phyloP scores from a whole-genome alignment of 2,797 vertebrate genomes.

The Buceros bicornis region DNA sequence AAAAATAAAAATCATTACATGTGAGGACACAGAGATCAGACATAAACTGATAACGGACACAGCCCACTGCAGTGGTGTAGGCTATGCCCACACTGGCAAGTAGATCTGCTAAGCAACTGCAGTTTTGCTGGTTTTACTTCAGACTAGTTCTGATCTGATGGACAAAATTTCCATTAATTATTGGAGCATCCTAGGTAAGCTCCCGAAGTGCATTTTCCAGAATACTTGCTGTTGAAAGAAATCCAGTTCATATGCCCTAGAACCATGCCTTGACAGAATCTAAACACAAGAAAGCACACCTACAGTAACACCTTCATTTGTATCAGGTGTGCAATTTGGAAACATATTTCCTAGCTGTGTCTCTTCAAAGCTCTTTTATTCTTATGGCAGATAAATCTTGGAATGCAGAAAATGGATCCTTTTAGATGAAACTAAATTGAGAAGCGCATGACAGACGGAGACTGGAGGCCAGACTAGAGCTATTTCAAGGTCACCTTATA shows the following conservation, averaged over 20 bases:
- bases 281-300: neutral
- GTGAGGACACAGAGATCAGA: neutral
- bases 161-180: neutral
- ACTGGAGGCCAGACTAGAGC: neutral
- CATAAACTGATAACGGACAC: neutral
- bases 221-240: neutral
- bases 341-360: neutral
- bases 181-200: neutral
- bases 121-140: neutral
- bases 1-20: neutral
- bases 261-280: accelerated
- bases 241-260: neutral
- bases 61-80: neutral
- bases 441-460: neutral
- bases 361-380: neutral
- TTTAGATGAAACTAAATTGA: neutral
- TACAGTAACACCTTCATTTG: neutral
- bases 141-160: neutral
- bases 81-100: neutral
- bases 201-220: neutral
- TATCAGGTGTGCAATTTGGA: neutral
- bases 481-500: neutral
- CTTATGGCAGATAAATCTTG: neutral
- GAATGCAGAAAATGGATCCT: neutral
- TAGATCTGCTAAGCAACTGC: neutral